phyloP scores from a whole-genome alignment of 2,888 invertebrate genomes.

The Geotrupes spiniger region DNA sequence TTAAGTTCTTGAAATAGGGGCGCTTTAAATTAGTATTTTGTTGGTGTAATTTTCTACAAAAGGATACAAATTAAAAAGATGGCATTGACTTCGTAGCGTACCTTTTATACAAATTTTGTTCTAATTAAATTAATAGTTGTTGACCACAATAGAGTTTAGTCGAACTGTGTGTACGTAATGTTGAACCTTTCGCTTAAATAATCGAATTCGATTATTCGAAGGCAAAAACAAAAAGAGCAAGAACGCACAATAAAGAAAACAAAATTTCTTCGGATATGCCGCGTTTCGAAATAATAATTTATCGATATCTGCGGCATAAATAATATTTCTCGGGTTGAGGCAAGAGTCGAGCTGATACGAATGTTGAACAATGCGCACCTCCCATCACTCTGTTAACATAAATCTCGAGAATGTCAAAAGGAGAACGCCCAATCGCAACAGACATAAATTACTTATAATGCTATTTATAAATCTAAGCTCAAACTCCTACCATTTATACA shows the following conservation, averaged over 20 bases:
- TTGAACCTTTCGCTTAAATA: too few species aligned
- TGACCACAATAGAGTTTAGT: too few species aligned
- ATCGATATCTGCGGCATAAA: slow-evolving; percentile 51
- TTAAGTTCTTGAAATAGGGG: too few species aligned
- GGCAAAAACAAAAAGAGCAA: too few species aligned
- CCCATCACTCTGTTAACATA: slow-evolving; percentile 51
- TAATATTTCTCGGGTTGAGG: slow-evolving; percentile 52
- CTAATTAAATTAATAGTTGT: too few species aligned
- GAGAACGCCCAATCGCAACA: slow-evolving; percentile 52
- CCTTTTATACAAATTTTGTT: too few species aligned
- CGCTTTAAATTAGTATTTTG: too few species aligned
- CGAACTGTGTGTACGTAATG: too few species aligned
- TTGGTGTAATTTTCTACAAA: too few species aligned
- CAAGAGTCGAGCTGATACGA: slow-evolving; percentile 35
- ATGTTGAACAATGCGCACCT: slow-evolving; percentile 46
- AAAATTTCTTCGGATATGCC: slow-evolving; percentile 24
- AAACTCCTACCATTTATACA: slow-evolving; percentile 39
- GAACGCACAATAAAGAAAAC: slow-evolving; percentile 20
- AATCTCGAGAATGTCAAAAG: slow-evolving; percentile 49
- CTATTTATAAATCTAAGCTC: slow-evolving; percentile 50
- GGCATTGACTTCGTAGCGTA: too few species aligned
- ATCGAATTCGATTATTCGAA: too few species aligned
- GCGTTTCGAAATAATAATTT: slow-evolving; percentile 36
- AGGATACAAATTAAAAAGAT: too few species aligned
- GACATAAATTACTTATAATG: slow-evolving; percentile 52